phyloP scores from a whole-genome alignment of 53 echinoderm and acorn worm species.

The Actinopyga echinites region DNA sequence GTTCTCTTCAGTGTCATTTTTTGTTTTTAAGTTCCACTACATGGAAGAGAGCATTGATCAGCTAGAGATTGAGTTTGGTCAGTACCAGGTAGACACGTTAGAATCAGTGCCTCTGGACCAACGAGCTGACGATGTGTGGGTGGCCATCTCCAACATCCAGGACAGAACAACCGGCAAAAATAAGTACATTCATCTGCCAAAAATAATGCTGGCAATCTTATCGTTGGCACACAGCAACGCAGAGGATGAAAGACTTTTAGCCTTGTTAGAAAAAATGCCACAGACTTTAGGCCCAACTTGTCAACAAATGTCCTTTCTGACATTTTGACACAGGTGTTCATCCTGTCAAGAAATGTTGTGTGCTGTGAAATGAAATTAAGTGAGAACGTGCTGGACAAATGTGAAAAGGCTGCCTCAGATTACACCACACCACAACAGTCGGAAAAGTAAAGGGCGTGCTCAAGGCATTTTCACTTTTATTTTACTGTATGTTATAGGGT shows the following conservation, averaged over 20 bases:
- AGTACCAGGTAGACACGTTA: constrained; percentile 31
- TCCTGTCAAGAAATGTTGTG: constrained; percentile 28
- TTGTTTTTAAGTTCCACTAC: constrained; percentile 40
- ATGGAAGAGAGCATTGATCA: constrained; percentile 51
- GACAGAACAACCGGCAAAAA: constrained; percentile 42
- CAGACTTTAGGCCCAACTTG: constrained; percentile 44
- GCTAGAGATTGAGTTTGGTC: constrained; percentile 41
- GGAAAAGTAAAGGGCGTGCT: neutral
- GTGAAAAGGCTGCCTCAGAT: constrained; percentile 40
- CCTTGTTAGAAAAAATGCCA: constrained; percentile 50
- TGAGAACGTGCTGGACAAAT: constrained; percentile 42
- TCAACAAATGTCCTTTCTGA: constrained; percentile 47
- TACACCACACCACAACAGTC: constrained; percentile 37
- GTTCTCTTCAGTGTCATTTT: constrained; percentile 48
- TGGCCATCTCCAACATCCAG: constrained; percentile 46
- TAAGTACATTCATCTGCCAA: constrained; percentile 31
- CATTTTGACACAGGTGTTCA: constrained; percentile 33
- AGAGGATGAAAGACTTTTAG: constrained; percentile 54
- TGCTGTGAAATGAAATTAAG: constrained; percentile 40
- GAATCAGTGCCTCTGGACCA: constrained; percentile 25
- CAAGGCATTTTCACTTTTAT: neutral
- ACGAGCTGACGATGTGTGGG: constrained; percentile 35
- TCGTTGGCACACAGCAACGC: constrained; percentile 44
- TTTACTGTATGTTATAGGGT: too few species aligned
- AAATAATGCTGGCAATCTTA: constrained; percentile 32